Base-by-base conservation (phyloP, 2,113 vertebrate species). In the Phrynosoma blainvillii region DNA sequence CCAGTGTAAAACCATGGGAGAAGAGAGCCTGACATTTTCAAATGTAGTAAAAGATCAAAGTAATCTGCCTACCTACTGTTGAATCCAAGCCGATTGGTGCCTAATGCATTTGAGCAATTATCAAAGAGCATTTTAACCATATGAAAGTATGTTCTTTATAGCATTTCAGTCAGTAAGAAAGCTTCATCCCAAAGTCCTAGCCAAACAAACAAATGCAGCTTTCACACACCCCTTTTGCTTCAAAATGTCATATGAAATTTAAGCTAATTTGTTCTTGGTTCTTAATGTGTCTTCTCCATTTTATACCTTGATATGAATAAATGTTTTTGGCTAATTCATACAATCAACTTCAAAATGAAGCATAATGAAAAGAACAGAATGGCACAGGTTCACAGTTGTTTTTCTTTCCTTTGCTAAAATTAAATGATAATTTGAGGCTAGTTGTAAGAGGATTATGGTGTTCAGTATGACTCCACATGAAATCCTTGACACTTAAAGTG, bases 251-350 rank as follows among this genome's bases (percentile, higher is more conserved):
- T 77, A 47, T 62, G 42, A 52, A 68, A 70, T 77, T 54, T 40
- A 47, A 13, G 16, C 56, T 76, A 87, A 52, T 80, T 27, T 32
- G 30, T n/a, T n/a, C 85, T 21, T 84, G 5, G 86, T 86, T 84
- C 84, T 84, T 27, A 1, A 78, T 91, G 87, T 82, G 4, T 3
- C 62, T 89, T 36, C 84, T 89, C 62, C 30, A 70, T 68, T 92
- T 59, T 59, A n/a, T 0, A 1, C 7, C 87, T 88, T 52, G 79
- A 82, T 92, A 87, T 93, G 89, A 93, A 91, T 93, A 79, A 94
- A 92, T 93, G 93, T 77, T 93, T 85, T 92, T 92, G 90, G 87
- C 86, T 87, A 93, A 93, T 94, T 94, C 92, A 92, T 93, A 90
- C 85, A 84, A 71, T 91, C 91, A 91, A 84, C n/a, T 25, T 16